Base-by-base conservation (phyloP, 2,797 vertebrate genomes). In the Gymnodraco acuticeps region DNA sequence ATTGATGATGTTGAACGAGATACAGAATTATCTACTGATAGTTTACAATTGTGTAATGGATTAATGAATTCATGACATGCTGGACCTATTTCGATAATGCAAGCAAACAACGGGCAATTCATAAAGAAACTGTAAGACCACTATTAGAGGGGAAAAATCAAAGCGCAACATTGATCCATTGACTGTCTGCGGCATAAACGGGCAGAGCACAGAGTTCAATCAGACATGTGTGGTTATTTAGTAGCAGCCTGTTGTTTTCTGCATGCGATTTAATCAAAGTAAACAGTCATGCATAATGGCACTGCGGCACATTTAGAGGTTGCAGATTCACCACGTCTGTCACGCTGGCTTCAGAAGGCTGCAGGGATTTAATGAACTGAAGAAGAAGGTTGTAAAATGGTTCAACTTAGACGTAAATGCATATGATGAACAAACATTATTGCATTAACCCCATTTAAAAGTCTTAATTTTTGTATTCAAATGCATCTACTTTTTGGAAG, bases 221-320 rank as follows among this genome's bases (percentile, higher is more conserved):
- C 38, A 63, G 64, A 54, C 20, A 6, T 52, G 19, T 61, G 54
- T 13, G 38, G 58, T 58, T 64, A 68, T 63, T 60, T 43, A 50
- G 48, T 5, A 53, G 42, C 48, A 53, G 64, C 53, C 45, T 6
- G 55, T 48, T 72, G 60, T 52, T 14, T 4, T 83, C 73, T 83
- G 66, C 64, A 68, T 70, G 61, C 16, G 61, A 79, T 77, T 70
- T 46, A 68, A 79, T 86, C 67, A 79, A 54, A 81, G 52, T 70
- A 75, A 77, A 80, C 63, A 23, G 51, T 61, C 12, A 20, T 51
- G 68, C 45, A 10, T 79, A 73, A 82, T 72, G 42, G 61, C 62
- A 33, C 47, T 27, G 62, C 19, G 31, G 71, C 73, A 47, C 53
- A 70, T 64, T 71, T 43, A 3, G 45, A 79, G 48, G 47, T 53